Evolutionary conservation across 2,888 invertebrate genomes (phyloP).

Genomic region (Drosophila borborema): DNA sequence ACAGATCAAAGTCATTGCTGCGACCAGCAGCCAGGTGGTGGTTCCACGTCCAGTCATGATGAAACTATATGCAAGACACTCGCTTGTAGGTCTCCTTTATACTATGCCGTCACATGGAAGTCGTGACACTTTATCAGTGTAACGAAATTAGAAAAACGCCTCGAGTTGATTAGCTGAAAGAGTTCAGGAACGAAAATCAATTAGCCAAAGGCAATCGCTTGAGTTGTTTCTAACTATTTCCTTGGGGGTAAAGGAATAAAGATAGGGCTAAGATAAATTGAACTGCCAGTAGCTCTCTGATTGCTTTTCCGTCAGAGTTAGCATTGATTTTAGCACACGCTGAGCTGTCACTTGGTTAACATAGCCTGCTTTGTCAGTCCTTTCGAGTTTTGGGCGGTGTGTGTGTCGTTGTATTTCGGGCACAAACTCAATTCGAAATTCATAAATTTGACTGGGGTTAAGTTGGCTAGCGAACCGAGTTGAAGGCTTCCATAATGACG

Average conservation of each 20-base stretch:
- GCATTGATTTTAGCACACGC: not conserved
- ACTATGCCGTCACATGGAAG: not conserved
- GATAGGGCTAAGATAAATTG: no score
- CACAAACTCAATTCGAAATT: conserved; percentile 30
- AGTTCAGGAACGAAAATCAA: conserved; percentile 3
- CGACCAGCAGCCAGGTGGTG: conserved; percentile 2
- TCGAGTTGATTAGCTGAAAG: conserved; percentile 12
- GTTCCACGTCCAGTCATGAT: not conserved
- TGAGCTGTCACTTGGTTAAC: not conserved
- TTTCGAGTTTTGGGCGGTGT: not conserved
- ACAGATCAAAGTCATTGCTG: conserved; percentile 1
- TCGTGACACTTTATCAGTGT: conserved; percentile 25
- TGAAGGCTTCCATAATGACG: conserved; percentile 12
- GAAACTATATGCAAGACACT: not conserved
- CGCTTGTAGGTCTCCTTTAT: conserved; percentile 15
- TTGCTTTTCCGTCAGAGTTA: not conserved
- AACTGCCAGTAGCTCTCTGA: not conserved
- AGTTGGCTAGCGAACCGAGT: conserved; percentile 16
- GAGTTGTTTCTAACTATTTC: not conserved
- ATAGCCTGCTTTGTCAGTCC: conserved; percentile 10
- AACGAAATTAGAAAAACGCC: not conserved
- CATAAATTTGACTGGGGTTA: conserved; percentile 29
- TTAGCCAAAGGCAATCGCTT: not conserved
- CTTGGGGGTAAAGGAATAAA: not conserved
- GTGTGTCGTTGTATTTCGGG: conserved; percentile 1